Evolutionary conservation across 2,888 invertebrate species (phyloP).

Genomic region (Xestia c-nigrum): DNA sequence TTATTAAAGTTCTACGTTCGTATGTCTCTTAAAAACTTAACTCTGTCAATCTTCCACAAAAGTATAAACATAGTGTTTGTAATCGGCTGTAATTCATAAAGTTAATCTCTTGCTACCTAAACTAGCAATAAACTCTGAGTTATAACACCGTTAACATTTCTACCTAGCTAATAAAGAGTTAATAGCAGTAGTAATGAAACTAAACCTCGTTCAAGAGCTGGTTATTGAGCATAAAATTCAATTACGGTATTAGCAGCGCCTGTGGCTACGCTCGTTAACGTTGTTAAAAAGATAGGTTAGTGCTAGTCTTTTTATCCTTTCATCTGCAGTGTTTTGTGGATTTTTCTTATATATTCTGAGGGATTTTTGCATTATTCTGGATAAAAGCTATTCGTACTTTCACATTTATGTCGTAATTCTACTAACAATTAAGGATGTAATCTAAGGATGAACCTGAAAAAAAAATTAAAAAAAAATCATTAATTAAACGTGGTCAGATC

Average conservation of each 20-base stretch:
- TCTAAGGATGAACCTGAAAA: no score
- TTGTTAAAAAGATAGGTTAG: constrained; percentile 28
- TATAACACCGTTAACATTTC: constrained; percentile 42
- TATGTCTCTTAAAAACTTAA: no score
- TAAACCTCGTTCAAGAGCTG: constrained; percentile 42
- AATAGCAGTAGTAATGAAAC: constrained; percentile 44
- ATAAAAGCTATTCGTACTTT: neutral
- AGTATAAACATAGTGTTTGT: neutral
- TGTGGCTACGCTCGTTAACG: constrained; percentile 40
- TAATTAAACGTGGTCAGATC: no score
- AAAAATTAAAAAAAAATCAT: no score
- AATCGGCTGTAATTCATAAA: neutral
- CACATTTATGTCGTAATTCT: no score
- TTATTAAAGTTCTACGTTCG: no score
- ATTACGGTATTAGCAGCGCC: constrained; percentile 48
- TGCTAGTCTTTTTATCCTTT: constrained; percentile 13
- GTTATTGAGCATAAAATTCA: constrained; percentile 58
- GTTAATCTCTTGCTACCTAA: neutral
- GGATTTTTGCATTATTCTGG: neutral
- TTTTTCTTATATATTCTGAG: constrained; percentile 22
- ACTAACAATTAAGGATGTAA: no score
- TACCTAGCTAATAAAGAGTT: constrained; percentile 42
- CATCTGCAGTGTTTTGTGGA: constrained; percentile 1
- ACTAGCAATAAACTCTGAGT: constrained; percentile 15
- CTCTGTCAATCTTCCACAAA: neutral